Evolutionary conservation across 2,888 invertebrate genomes (phyloP), one percentile per base, ranked within the genome.

Genomic region (Harpagoxenus sublaevis): DNA sequence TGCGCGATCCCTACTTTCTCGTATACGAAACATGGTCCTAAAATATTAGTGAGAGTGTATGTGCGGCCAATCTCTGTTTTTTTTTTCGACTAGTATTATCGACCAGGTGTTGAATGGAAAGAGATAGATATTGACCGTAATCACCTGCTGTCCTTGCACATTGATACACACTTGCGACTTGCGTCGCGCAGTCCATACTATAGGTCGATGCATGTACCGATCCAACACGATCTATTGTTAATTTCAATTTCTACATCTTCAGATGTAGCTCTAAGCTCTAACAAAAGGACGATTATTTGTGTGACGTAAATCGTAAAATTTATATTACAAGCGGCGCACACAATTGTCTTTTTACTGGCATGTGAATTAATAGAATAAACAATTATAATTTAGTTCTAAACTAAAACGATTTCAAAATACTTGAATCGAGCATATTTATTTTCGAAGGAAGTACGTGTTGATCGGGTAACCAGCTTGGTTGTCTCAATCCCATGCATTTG

Each of bases 301-400:
- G 8, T 35, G 10, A 31, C 28, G 39, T 53, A 68, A 28, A 55
- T 53, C 4, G 53, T 18, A 66, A 28, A 74, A n/a, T 31, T 57
- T 57, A 23, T 15, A 71, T 71, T 48, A 28, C 9, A 5, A 66
- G 12, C 5, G 45, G 23, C 0, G 3, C 45, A 45, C 45, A 45
- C 15, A 35, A 48, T 77, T 18, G 8, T 35, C 35, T 66, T 9
- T 55, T 55, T 42, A 42, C 4, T 9, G 42, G 3, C 8, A 39
- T 12, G 42, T 42, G n/a, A 78, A 57, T 70, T 57, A n/a, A n/a
- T 57, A 31, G 31, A 57, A 57, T 35, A 70, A 57, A 68, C 15
- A 39, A 42, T 6, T n/a, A 65, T n/a, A 65, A 65, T 42, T 42
- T 65, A 45, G 8, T 18, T 45, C 9, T 28, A 45, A 71, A 78